These are phyloP conservation scores for Muscidifurax raptorellus DNA, from an alignment of 1,140 invertebrate genomes.

Conservation along the genomic window DNA sequence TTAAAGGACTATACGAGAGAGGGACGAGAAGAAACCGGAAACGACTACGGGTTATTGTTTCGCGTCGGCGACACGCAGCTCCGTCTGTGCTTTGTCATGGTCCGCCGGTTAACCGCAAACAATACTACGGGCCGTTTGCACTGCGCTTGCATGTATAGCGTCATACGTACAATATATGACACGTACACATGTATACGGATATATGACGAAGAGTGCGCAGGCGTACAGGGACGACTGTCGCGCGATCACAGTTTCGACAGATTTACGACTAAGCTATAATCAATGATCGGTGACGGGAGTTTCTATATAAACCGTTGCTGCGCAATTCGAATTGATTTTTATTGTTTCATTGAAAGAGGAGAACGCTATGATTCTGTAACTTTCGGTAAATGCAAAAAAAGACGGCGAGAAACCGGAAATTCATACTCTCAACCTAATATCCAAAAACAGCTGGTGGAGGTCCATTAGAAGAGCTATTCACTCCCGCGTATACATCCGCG, in stretches of 20 bases:
- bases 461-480: not conserved
- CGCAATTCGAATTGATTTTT: not conserved
- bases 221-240: not conserved
- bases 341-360: not conserved
- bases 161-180: not conserved
- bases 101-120: conserved; percentile 3
- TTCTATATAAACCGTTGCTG: not conserved
- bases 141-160: not conserved
- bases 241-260: not conserved
- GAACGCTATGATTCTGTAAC: too few relatives aligned
- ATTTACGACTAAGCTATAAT: not conserved
- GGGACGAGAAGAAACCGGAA: not conserved
- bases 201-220: not conserved
- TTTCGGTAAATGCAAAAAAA: too few relatives aligned
- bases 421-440: too few relatives aligned
- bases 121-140: not conserved
- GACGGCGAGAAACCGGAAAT: too few relatives aligned
- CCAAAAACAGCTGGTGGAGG: too few relatives aligned
- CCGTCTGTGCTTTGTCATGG: not conserved
- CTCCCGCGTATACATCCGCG: not conserved
- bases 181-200: not conserved
- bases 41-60: not conserved
- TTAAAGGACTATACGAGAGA: not conserved
- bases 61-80: not conserved
- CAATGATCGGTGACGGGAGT: not conserved